These are phyloP conservation scores for Varanus komodoensis DNA, from an alignment of 2,113 vertebrate genomes.

Conservation along the genomic window DNA sequence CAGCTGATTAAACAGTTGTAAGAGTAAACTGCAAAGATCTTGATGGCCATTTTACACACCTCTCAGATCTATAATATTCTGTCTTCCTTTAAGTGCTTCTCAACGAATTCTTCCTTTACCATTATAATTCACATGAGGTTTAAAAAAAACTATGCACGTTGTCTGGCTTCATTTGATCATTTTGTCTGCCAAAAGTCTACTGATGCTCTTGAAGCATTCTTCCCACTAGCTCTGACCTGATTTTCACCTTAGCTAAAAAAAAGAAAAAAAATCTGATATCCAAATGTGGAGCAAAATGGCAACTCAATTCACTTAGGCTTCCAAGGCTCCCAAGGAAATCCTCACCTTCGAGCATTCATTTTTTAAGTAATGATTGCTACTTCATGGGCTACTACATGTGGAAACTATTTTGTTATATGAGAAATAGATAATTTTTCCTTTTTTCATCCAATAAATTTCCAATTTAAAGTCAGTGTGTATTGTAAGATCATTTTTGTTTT, in stretches of 20 bases:
- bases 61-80: not conserved
- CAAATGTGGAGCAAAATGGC: not conserved
- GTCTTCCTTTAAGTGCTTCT: constrained; percentile 11
- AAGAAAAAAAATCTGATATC: not conserved
- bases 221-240: not conserved
- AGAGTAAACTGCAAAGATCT: not conserved
- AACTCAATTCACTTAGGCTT: not conserved
- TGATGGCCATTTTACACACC: constrained; percentile 4
- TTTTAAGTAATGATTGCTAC: not conserved
- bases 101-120: constrained; percentile 5
- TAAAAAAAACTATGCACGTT: not conserved
- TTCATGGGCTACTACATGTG: not conserved
- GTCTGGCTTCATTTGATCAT: constrained; percentile 19
- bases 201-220: constrained; percentile 7
- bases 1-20: not conserved
- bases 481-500: not conserved
- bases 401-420: not conserved
- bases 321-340: not conserved
- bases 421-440: not conserved
- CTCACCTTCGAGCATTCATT: not conserved
- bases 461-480: not conserved
- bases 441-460: not conserved
- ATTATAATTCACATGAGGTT: not conserved
- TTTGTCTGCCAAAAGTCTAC: constrained; percentile 14
- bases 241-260: not conserved